Evolutionary conservation across 2,113 vertebrate species (phyloP).

Genomic region (Leucosticte australis): DNA sequence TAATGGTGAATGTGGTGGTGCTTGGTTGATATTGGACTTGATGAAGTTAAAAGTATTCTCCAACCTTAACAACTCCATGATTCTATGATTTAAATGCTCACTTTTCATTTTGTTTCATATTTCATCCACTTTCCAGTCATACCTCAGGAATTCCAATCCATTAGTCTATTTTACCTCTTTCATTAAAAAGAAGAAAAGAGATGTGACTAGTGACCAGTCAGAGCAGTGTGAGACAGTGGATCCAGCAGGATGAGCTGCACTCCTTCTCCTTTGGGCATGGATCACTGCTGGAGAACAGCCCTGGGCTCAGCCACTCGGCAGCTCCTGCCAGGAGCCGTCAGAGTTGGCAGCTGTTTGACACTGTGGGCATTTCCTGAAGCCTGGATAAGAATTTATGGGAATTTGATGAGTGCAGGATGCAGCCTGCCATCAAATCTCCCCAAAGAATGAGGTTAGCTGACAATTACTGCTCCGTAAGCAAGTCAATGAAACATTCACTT

Average conservation of each 20-base stretch:
- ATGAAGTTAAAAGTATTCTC: neutral
- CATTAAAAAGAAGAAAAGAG: neutral
- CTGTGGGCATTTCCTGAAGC: neutral
- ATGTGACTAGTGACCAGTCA: neutral
- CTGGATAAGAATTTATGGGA: neutral
- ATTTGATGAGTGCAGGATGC: neutral
- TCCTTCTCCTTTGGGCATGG: neutral
- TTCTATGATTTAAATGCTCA: neutral
- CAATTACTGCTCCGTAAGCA: neutral
- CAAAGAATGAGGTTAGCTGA: neutral
- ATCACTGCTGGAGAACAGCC: neutral
- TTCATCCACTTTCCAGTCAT: fast-evolving
- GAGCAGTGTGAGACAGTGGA: neutral
- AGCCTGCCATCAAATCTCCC: neutral
- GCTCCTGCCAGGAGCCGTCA: neutral
- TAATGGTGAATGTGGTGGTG: neutral
- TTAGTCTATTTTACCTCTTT: neutral
- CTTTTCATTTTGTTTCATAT: neutral
- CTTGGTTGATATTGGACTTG: neutral
- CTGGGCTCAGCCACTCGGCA: neutral
- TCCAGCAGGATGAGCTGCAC: neutral
- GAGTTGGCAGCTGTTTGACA: neutral
- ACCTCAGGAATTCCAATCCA: neutral
- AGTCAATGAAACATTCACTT: neutral
- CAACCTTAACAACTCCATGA: neutral